Conservation (phyloP, 1,140 invertebrate species). For the Zaprionus lachaisei region DNA sequence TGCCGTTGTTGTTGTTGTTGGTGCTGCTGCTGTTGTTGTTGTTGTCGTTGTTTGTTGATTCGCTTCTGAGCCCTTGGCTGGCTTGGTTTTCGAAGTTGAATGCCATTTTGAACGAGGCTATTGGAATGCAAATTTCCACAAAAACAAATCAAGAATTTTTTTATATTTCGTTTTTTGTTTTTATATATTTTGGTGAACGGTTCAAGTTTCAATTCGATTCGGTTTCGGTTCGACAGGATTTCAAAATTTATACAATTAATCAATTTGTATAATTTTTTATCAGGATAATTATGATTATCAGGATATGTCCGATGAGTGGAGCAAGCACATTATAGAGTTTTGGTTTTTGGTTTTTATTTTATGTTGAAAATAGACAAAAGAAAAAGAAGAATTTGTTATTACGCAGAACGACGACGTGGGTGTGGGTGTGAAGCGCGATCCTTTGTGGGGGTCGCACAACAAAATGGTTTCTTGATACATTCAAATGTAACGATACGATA, state of each 20-base stretch:
- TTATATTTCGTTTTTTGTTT: conserved; percentile 31
- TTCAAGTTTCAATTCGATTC: conserved; percentile 17
- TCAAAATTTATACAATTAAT: conserved; percentile 44
- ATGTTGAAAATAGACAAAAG: conserved; percentile 79
- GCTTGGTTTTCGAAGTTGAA: conserved; percentile 73
- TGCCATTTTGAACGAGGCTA: conserved; percentile 84
- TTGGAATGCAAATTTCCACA: conserved; percentile 28
- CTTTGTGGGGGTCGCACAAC: conserved; percentile 48
- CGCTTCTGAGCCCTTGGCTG: conserved; percentile 79
- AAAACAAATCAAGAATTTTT: conserved; percentile 14
- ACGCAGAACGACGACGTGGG: conserved; percentile 73
- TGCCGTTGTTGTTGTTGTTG: conserved; percentile 40
- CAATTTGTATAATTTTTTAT: conserved; percentile 50
- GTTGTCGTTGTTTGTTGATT: conserved; percentile 58
- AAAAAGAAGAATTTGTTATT: conserved; percentile 77
- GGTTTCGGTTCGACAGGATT: conserved; percentile 68
- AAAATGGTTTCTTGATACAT: conserved; percentile 27
- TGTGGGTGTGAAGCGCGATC: conserved; percentile 43
- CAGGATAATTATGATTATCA: conserved; percentile 19
- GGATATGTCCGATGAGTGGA: conserved; percentile 74
- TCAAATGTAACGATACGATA: conserved; percentile 60
- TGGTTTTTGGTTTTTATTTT: conserved; percentile 63
- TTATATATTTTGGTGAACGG: conserved; percentile 45
- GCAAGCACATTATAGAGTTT: conserved; percentile 79
- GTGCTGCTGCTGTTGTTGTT: conserved; percentile 31